Evolutionary conservation across 2,888 invertebrate species (phyloP), one percentile per base, ranked within the genome.

Genomic region (Phlogophora meticulosa): DNA sequence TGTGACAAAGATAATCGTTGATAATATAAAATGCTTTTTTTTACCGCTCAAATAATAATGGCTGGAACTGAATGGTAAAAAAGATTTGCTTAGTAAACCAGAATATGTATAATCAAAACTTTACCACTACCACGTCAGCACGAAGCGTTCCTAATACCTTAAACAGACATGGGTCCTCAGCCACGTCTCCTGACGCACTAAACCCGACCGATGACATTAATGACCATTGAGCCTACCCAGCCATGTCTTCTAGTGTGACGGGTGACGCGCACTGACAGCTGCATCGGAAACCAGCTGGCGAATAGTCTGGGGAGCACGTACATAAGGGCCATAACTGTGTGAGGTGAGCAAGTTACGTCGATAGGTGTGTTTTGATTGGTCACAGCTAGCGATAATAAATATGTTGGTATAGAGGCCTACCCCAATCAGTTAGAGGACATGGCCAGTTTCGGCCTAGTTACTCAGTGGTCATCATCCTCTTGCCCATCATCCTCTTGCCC

Each of bases 191-290:
- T 60, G 71, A 57, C 42, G 45, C 15, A 48, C 77, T 76, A 64
- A 70, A 20, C 66, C 58, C 57, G 42, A 17, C 24, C 55, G 68
- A 51, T 76, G 82, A 80, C 79, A 53, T 81, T 72, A 80, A 80
- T 79, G 72, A 68, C 82, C 76, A 67, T 80, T 56, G 58, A 76
- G 72, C 63, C 63, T 42, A 64, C 32, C 70, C 61, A 63, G 71
- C 46, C 48, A 43, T 68, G 60, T 66, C 82, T 68, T 67, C 68
- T 60, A 20, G 32, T 55, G 65, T 61, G 66, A 79, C 74, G 53
- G 49, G 36, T 73, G 73, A 73, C 63, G 61, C 24, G 51, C 51
- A 61, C 24, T 81, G 78, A 78, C 78, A 77, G 68, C 68, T 66
- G 78, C 81, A 81, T 70, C 7, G 63, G 63, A 81, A 67, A 70